These are phyloP conservation scores for Chionis minor DNA, from an alignment of 2,113 vertebrate species.

Conservation along the genomic window DNA sequence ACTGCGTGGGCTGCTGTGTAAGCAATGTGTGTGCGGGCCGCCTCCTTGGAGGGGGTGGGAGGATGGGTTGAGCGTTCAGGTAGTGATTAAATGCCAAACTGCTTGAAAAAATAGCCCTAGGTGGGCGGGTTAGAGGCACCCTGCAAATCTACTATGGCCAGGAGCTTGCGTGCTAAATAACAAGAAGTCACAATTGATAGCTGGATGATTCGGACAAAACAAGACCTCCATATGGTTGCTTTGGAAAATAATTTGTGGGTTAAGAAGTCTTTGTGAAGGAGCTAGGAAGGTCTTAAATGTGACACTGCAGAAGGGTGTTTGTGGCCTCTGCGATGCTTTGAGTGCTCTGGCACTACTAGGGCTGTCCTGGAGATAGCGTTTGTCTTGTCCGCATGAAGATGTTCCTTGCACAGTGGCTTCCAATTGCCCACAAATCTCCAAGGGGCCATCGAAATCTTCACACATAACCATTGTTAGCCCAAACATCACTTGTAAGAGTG, in stretches of 20 bases:
- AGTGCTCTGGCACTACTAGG: background rate
- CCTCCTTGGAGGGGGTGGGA: background rate
- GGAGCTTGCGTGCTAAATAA: background rate
- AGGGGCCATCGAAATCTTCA: background rate
- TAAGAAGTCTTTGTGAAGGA: background rate
- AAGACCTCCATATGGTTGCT: background rate
- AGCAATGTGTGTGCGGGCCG: background rate
- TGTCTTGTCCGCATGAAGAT: background rate
- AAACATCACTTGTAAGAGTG: background rate
- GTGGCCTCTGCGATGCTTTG: background rate
- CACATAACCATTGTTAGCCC: fast-evolving
- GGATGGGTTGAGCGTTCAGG: background rate
- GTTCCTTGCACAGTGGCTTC: background rate
- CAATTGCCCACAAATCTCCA: background rate
- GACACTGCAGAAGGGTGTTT: no score
- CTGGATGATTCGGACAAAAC: background rate
- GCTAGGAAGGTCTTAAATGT: background rate
- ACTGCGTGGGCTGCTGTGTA: background rate
- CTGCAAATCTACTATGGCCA: background rate
- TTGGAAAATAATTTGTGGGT: background rate
- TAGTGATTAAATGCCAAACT: background rate
- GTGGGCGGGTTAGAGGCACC: background rate
- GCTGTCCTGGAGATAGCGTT: fast-evolving
- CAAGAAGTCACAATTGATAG: background rate
- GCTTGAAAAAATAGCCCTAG: background rate